phyloP scores from a whole-genome alignment of 2,888 invertebrate species.

The Eristalis intricaria region DNA sequence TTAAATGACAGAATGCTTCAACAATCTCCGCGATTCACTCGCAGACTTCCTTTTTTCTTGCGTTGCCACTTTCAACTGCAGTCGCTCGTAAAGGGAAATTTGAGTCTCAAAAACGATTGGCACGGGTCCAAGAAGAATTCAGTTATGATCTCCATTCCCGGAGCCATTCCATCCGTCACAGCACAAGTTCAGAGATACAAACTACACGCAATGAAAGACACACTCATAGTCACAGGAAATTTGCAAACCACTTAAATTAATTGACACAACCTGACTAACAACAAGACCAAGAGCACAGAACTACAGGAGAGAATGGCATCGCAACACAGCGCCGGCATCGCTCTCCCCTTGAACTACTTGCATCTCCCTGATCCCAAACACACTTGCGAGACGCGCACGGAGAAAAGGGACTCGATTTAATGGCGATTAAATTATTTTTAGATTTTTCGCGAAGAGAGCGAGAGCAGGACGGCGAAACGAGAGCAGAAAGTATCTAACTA shows the following conservation, averaged over 20 bases:
- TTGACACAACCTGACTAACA: conserved; percentile 49
- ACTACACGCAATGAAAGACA: conserved; percentile 14
- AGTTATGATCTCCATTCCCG: conserved; percentile 15
- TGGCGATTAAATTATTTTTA: conserved; percentile 66
- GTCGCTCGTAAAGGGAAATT: background rate
- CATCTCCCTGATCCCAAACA: conserved; percentile 41
- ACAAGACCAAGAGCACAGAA: conserved; percentile 8
- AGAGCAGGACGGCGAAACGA: conserved; percentile 6
- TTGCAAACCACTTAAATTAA: conserved; percentile 68
- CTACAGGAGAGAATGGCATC: conserved; percentile 31
- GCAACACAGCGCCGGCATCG: conserved; percentile 21
- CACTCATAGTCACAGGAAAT: conserved; percentile 53
- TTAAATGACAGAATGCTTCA: background rate
- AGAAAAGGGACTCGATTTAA: conserved; percentile 35
- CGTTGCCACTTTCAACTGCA: background rate
- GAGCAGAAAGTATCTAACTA: conserved; percentile 3
- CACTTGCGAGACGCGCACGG: conserved; percentile 18
- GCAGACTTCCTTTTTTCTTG: background rate
- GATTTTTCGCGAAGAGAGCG: conserved; percentile 33
- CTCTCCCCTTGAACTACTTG: conserved; percentile 68
- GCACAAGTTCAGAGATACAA: conserved; percentile 11
- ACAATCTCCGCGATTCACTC: background rate
- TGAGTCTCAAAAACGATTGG: conserved; percentile 22
- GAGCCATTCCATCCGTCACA: conserved; percentile 6
- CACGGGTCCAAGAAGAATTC: conserved; percentile 37